Conservation (phyloP, 2,888 invertebrate species). For the Drosophila eohydei region DNA sequence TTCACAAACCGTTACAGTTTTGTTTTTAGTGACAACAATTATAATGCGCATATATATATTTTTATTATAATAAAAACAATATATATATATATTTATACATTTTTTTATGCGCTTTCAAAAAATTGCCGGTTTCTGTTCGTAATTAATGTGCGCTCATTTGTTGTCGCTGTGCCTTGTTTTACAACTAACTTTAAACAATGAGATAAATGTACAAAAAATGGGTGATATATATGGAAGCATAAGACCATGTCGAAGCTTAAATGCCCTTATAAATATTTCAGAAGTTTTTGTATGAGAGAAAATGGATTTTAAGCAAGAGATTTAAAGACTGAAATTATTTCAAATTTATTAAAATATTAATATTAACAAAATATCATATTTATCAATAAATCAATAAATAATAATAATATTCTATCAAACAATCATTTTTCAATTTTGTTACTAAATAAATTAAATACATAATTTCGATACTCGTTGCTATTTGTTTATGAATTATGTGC, state of each 20-base stretch:
- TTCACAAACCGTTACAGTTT: constrained; percentile 74
- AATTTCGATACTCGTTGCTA: neutral
- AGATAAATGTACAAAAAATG: constrained; percentile 19
- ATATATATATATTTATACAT: constrained; percentile 24
- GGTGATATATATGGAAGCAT: neutral
- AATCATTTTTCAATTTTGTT: no score
- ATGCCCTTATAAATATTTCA: neutral
- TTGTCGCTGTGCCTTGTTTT: constrained; percentile 55
- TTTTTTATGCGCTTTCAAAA: constrained; percentile 32
- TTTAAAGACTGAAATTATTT: no score
- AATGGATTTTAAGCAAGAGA: neutral
- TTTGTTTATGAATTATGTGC: neutral
- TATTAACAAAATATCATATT: no score
- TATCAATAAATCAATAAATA: no score
- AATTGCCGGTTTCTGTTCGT: constrained; percentile 39
- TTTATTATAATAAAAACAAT: constrained; percentile 19
- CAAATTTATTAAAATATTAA: no score
- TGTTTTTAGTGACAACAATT: constrained; percentile 48
- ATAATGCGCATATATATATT: constrained; percentile 28
- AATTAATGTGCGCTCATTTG: constrained; percentile 71
- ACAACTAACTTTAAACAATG: constrained; percentile 50
- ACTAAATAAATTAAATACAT: neutral
- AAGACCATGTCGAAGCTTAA: neutral
- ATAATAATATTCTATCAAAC: no score
- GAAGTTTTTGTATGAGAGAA: neutral